These are phyloP conservation scores for Cyprinodon tularosa DNA, from an alignment of 2,113 vertebrate species.

Conservation along the genomic window DNA sequence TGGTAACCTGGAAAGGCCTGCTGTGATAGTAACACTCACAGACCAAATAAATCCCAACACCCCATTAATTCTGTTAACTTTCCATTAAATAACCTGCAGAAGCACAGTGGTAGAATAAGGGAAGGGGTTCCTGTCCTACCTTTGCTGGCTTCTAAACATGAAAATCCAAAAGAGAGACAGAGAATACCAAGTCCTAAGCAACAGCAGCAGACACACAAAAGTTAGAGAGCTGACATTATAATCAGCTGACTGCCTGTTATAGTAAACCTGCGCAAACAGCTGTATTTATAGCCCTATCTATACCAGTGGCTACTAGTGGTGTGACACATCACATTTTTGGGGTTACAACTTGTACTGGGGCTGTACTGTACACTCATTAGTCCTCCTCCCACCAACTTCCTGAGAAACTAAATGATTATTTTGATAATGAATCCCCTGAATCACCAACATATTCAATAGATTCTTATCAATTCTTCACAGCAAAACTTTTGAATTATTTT, in stretches of 20 bases:
- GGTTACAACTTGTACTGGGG: conserved; percentile 10
- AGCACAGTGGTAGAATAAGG: neutral
- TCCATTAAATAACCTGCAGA: neutral
- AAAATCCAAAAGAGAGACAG: conserved; percentile 45
- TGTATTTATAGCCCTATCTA: conserved; percentile 71
- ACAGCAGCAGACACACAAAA: conserved; percentile 34
- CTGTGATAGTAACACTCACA: conserved; percentile 15
- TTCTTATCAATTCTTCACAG: neutral
- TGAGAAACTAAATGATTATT: neutral
- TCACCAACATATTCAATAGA: neutral
- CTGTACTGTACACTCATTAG: neutral
- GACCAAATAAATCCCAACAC: conserved; percentile 17
- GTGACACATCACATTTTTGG: conserved; percentile 38
- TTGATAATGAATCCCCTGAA: neutral
- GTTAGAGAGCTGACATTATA: conserved; percentile 49
- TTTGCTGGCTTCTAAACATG: conserved; percentile 39
- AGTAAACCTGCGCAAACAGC: conserved; percentile 58
- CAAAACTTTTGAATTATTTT: neutral
- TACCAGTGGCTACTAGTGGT: conserved; percentile 37
- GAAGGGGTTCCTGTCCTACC: conserved; percentile 36
- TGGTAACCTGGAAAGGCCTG: conserved; percentile 6
- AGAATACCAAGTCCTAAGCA: conserved; percentile 51
- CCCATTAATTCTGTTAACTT: conserved; percentile 6
- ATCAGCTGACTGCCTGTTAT: conserved; percentile 70
- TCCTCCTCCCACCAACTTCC: neutral